Percentiles rank a stretch among this genome's conserved stretches.
Conservation (phyloP, 2,888 invertebrate genomes). For the Eurytoma californica region DNA sequence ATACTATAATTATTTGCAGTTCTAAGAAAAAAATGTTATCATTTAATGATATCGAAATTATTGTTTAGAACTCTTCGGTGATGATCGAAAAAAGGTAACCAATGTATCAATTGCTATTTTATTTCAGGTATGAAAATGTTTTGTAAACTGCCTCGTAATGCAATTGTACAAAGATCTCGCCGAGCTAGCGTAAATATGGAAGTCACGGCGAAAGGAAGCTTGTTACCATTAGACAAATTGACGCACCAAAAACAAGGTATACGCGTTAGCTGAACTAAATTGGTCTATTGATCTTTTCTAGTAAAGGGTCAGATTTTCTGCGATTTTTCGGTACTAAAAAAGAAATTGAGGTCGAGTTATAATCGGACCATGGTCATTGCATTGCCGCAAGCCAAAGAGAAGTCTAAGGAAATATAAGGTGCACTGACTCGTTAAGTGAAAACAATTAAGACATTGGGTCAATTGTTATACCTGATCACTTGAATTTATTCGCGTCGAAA, state of each 20-base stretch:
- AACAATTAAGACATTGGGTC: slow-evolving; percentile 8
- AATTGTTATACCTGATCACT: slow-evolving; percentile 27
- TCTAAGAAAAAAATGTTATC: slow-evolving; percentile 4
- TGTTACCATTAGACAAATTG: slow-evolving; percentile 36
- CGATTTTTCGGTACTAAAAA: slow-evolving; percentile 25
- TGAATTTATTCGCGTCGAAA: slow-evolving; percentile 25
- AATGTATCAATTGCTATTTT: background rate
- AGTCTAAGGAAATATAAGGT: slow-evolving; percentile 17
- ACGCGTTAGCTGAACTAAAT: background rate
- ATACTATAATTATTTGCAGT: slow-evolving; percentile 9
- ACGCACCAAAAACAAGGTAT: slow-evolving; percentile 7
- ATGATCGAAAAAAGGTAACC: too few relatives aligned
- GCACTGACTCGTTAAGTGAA: slow-evolving; percentile 18
- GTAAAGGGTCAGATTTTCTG: slow-evolving; percentile 15
- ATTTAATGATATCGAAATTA: background rate
- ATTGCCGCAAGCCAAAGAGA: slow-evolving; percentile 35
- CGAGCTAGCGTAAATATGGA: slow-evolving; percentile 8
- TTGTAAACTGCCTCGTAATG: slow-evolving; percentile 39
- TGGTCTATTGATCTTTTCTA: background rate
- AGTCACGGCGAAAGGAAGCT: slow-evolving; percentile 4
- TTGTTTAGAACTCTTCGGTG: background rate
- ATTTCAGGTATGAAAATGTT: slow-evolving; percentile 34
- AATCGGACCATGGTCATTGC: slow-evolving; percentile 33
- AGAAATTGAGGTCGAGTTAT: slow-evolving; percentile 37
- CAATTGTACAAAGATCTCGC: slow-evolving; percentile 46